phyloP scores from a whole-genome alignment of 2,888 invertebrate genomes.

The Eutolmus rufibarbis region DNA sequence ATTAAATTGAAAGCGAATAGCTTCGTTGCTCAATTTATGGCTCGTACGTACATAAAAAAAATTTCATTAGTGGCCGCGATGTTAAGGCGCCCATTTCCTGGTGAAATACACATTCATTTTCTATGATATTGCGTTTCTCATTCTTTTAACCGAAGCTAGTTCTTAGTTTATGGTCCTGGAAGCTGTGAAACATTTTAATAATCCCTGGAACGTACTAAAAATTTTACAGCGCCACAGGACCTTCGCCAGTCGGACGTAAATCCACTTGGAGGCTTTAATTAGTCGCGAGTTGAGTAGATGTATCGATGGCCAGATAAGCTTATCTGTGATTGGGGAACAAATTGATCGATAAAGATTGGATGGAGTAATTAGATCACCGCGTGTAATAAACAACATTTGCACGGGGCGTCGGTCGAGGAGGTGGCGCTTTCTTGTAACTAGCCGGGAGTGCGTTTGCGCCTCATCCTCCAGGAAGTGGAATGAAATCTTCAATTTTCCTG shows the following conservation, averaged over 20 bases:
- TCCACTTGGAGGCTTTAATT: neutral
- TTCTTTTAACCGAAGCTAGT: neutral
- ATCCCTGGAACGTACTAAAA: neutral
- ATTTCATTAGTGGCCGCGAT: neutral
- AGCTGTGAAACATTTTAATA: neutral
- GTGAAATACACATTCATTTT: neutral
- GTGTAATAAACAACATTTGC: neutral
- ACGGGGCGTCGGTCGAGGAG: neutral
- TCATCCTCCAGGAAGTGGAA: neutral
- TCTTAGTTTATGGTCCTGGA: neutral
- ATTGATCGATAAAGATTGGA: constrained; percentile 11
- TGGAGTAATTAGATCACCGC: constrained; percentile 10
- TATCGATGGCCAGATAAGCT: neutral
- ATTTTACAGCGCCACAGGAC: neutral
- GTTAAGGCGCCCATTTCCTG: neutral
- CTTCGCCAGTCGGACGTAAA: neutral
- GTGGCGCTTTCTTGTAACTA: neutral
- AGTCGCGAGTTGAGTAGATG: neutral
- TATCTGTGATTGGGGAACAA: neutral
- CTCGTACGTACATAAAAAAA: neutral
- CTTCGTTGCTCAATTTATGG: neutral
- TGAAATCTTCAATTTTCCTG: neutral
- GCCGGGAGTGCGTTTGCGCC: neutral
- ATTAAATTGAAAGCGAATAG: neutral
- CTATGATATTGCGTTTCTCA: neutral